phyloP scores from a whole-genome alignment of 2,797 vertebrate species.

The Malacoraja senta region DNA sequence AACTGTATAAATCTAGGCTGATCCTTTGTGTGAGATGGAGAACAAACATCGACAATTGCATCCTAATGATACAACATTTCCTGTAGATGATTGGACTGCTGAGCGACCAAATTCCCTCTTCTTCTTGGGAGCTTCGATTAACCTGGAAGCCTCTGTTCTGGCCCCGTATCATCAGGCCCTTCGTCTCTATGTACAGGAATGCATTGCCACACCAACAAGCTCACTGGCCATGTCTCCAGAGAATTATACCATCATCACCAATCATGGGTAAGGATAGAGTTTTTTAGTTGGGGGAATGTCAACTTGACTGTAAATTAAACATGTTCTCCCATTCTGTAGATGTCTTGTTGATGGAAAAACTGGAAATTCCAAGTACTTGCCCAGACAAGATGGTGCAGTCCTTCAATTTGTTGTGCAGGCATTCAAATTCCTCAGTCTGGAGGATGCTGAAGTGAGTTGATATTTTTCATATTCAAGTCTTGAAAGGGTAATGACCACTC shows the following conservation, averaged over 20 bases:
- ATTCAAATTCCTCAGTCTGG: slow-evolving; percentile 50
- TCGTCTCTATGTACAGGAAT: slow-evolving; percentile 64
- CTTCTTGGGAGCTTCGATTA: slow-evolving; percentile 56
- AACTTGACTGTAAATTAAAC: neutral
- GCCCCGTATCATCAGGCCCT: slow-evolving; percentile 60
- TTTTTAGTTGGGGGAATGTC: neutral
- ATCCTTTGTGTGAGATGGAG: too few species aligned
- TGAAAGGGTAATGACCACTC: too few species aligned
- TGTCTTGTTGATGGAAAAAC: slow-evolving; percentile 41
- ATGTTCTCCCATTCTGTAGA: slow-evolving; percentile 36
- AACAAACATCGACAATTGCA: too few species aligned
- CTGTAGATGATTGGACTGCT: slow-evolving; percentile 54
- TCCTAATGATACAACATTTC: neutral
- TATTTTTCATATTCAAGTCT: too few species aligned
- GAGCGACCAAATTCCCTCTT: slow-evolving; percentile 49
- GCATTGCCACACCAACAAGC: slow-evolving; percentile 50
- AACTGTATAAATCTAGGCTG: too few species aligned
- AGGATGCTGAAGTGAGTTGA: slow-evolving; percentile 51
- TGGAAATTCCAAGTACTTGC: neutral
- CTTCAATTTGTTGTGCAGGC: slow-evolving; percentile 52
- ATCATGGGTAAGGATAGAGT: slow-evolving; percentile 56
- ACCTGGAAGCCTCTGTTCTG: slow-evolving; percentile 63
- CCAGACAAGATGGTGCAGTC: neutral
- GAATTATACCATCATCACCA: slow-evolving; percentile 58
- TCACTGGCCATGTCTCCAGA: slow-evolving; percentile 44